These are phyloP conservation scores for Hippocampus comes DNA, from an alignment of 2,113 vertebrate species.

Conservation along the genomic window DNA sequence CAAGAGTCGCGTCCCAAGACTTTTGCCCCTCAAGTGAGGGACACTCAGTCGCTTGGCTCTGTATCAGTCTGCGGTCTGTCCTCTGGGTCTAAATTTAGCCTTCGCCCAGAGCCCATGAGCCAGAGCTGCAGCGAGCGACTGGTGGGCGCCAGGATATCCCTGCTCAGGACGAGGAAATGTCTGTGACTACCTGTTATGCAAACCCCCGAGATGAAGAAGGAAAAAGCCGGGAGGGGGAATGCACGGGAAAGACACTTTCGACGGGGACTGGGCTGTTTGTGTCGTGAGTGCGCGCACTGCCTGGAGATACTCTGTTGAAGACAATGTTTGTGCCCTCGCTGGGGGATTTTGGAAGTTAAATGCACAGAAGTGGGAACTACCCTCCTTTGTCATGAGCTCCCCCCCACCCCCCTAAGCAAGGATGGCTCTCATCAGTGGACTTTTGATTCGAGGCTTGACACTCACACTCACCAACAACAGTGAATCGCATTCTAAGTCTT, in stretches of 20 bases:
- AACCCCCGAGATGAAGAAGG: slow-evolving; percentile 72
- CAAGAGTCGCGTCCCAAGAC: background rate
- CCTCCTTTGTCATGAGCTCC: slow-evolving; percentile 12
- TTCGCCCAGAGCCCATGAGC: slow-evolving; percentile 51
- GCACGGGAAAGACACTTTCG: slow-evolving; percentile 66
- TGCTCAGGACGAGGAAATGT: slow-evolving; percentile 97
- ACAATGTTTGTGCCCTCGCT: slow-evolving; percentile 37
- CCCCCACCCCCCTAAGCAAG: background rate
- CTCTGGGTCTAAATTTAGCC: slow-evolving; percentile 83
- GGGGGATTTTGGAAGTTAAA: slow-evolving; percentile 40
- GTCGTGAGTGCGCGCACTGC: slow-evolving; percentile 20
- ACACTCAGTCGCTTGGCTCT: slow-evolving; percentile 34
- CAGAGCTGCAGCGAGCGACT: slow-evolving; percentile 86
- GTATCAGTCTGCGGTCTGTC: slow-evolving; percentile 55
- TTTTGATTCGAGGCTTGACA: slow-evolving; percentile 13
- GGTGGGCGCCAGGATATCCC: slow-evolving; percentile 99
- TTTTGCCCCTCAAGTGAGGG: slow-evolving; percentile 2
- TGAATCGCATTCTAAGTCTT: slow-evolving; percentile 24
- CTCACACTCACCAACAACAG: slow-evolving; percentile 16
- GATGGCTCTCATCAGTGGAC: slow-evolving; percentile 42
- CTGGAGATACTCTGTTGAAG: slow-evolving; percentile 28
- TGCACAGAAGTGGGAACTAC: slow-evolving; percentile 28
- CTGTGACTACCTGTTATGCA: slow-evolving; percentile 99
- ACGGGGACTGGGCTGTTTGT: slow-evolving; percentile 56
- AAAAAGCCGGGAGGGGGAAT: slow-evolving; percentile 59